Base-by-base conservation (phyloP, 1,140 invertebrate species). In the Drosophila rufa region DNA sequence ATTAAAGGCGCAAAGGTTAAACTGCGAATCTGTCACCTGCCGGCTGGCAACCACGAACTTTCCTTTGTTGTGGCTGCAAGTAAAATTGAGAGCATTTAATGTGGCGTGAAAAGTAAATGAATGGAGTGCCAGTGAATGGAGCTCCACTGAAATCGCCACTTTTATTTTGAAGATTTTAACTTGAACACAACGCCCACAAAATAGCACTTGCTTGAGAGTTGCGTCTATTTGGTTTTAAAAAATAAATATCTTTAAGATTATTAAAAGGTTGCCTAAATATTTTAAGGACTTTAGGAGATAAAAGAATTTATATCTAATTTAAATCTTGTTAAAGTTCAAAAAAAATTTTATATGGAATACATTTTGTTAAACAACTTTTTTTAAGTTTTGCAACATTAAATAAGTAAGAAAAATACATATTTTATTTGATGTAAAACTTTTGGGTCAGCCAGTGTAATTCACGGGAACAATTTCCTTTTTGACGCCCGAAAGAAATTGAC, bases 81-180 rank as follows among this genome's bases (percentile, higher is more conserved):
- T 61, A 48, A 58, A 61, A 56, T 53, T 30, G 43, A 70, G 47
- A 67, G 53, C 48, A 89, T 74, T 87, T 67, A 89, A 87, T 87
- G 80, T 80, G 57, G 80, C 84, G 80, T 87, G 84, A 87, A 87
- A 84, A 43, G 69, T 66, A 36, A 77, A 68, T 77, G 48, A 77
- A 77, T 77, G 64, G 33, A 68, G 33, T 33, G 42, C 7, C 51
- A 36, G 47, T 61, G 51, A 75, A 75, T 62, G 53, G 50, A 73
- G 53, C 60, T 68, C 3, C 43, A 27, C 12, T n/a, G 65, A 69
- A 73, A 59, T 83, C 56, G 47, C 64, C 57, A 80, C 50, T 69
- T 30, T 61, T 46, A 62, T 19, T 47, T 33, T 27, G 36, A 42
- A 40, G 40, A 60, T 56, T 43, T 30, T 9, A 51, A 51, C 53